Conservation (phyloP, 2,797 vertebrate species). For the Acanthurus lineatus region DNA sequence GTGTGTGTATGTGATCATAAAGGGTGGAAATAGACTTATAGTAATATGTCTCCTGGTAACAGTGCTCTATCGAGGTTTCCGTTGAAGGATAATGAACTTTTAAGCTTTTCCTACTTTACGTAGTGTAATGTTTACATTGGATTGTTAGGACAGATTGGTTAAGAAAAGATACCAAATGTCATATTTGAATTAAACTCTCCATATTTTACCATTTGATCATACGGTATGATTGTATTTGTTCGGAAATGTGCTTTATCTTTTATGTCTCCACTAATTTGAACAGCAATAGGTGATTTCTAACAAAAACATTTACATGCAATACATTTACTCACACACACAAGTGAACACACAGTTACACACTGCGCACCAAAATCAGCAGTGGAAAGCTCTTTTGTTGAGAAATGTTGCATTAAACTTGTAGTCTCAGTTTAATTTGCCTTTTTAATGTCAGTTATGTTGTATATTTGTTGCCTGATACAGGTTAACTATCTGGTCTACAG, state of each 20-base stretch:
- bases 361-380: background rate
- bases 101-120: constrained; percentile 74
- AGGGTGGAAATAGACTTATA: constrained; percentile 64
- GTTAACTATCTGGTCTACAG: constrained; percentile 28
- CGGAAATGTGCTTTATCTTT: constrained; percentile 61
- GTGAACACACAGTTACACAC: constrained; percentile 10
- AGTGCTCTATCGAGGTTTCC: constrained; percentile 50
- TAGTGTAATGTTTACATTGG: constrained; percentile 82
- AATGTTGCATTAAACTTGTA: constrained; percentile 31
- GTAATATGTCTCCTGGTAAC: constrained; percentile 52
- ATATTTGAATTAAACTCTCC: constrained; percentile 65
- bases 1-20: constrained; percentile 56
- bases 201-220: constrained; percentile 66
- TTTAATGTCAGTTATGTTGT: constrained; percentile 41
- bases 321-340: constrained; percentile 33
- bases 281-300: constrained; percentile 75
- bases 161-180: constrained; percentile 74
- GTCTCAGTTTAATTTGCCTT: constrained; percentile 33
- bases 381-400: constrained; percentile 22
- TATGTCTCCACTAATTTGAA: constrained; percentile 60
- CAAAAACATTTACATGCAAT: constrained; percentile 58
- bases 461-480: constrained; percentile 37
- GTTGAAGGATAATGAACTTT: constrained; percentile 53
- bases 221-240: constrained; percentile 71
- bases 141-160: constrained; percentile 58